Conservation (phyloP, 2,888 invertebrate species). For the Nineta flava region DNA sequence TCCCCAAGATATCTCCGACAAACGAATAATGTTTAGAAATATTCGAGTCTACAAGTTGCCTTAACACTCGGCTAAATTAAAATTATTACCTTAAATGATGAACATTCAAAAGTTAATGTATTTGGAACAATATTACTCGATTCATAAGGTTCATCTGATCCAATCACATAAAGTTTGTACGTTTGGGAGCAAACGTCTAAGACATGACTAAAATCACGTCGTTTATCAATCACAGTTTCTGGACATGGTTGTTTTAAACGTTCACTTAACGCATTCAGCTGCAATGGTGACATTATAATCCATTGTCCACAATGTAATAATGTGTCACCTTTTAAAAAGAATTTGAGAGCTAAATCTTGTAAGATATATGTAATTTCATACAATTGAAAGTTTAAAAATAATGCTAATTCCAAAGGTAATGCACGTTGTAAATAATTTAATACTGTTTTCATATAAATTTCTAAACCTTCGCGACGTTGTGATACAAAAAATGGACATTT, state of each 20-base stretch:
- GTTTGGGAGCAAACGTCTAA: constrained; percentile 75
- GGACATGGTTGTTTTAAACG: constrained; percentile 77
- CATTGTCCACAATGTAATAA: constrained; percentile 40
- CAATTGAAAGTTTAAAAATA: constrained; percentile 75
- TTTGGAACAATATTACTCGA: constrained; percentile 77
- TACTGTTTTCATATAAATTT: constrained; percentile 64
- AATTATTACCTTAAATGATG: constrained; percentile 58
- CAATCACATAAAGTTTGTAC: constrained; percentile 46
- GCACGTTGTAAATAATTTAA: constrained; percentile 58
- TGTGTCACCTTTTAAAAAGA: constrained; percentile 60
- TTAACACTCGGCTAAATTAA: too few species aligned
- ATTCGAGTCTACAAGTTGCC: too few species aligned
- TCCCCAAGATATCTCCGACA: too few species aligned
- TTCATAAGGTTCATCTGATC: constrained; percentile 49
- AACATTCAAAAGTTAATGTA: constrained; percentile 61
- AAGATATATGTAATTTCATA: constrained; percentile 82
- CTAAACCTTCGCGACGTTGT: constrained; percentile 61
- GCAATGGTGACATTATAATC: constrained; percentile 58
- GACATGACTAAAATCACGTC: constrained; percentile 80
- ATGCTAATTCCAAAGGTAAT: constrained; percentile 65
- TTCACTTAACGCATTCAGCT: constrained; percentile 83
- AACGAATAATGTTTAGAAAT: too few species aligned
- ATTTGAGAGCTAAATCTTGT: constrained; percentile 63
- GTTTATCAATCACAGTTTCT: constrained; percentile 56
- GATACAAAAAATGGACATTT: constrained; percentile 78